Conservation (phyloP, 2,888 invertebrate genomes). For the Phlogophora meticulosa region DNA sequence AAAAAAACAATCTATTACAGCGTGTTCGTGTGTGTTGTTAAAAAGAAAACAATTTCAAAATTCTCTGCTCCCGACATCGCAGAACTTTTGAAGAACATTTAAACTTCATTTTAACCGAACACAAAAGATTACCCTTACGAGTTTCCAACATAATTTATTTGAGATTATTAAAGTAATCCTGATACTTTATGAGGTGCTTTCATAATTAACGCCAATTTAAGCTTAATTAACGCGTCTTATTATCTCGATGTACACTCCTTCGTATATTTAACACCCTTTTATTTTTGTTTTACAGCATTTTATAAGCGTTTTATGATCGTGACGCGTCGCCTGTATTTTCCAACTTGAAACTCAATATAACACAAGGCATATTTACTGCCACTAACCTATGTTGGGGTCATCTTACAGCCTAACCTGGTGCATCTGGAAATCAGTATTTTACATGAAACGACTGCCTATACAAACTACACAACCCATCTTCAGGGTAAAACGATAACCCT, state of each 20-base stretch:
- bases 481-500: too few relatives aligned
- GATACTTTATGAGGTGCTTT: constrained; percentile 35
- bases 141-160: constrained; percentile 24
- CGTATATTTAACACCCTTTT: constrained; percentile 21
- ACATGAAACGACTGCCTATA: too few relatives aligned
- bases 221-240: constrained; percentile 35
- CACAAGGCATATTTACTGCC: background rate
- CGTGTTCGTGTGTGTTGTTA: background rate
- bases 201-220: constrained; percentile 41
- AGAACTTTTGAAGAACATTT: constrained; percentile 25
- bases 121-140: constrained; percentile 13
- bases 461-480: too few relatives aligned
- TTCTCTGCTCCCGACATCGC: background rate
- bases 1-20: too few relatives aligned
- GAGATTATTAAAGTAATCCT: constrained; percentile 44
- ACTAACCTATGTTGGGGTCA: too few relatives aligned
- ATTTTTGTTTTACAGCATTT: constrained; percentile 22
- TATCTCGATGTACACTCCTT: constrained; percentile 20
- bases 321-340: too few relatives aligned
- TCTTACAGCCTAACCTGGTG: too few relatives aligned
- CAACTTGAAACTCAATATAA: background rate
- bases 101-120: constrained; percentile 20
- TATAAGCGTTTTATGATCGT: constrained; percentile 6
- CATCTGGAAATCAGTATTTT: too few relatives aligned
- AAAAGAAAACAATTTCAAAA: constrained; percentile 3